Percentiles rank a stretch among this genome's conserved stretches.
Conservation (phyloP, 2,113 vertebrate species). For the Aviceda subcristata region DNA sequence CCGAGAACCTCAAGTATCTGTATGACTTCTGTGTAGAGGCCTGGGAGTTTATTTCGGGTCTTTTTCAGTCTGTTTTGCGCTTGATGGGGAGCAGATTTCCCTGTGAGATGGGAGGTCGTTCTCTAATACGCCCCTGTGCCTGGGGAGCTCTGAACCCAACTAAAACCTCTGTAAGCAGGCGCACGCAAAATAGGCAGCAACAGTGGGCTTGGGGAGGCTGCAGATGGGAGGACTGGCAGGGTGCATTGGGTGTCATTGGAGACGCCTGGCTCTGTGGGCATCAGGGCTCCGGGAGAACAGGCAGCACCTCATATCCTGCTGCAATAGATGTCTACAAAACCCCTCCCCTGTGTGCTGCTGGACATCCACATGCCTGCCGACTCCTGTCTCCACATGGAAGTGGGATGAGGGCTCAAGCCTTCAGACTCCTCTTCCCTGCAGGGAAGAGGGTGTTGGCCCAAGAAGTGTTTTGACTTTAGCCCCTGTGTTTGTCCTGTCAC, state of each 20-base stretch:
- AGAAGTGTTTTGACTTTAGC: not conserved
- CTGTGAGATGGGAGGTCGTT: not conserved
- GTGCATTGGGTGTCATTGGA: not conserved
- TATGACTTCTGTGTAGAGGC: not conserved
- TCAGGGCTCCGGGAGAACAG: accelerated
- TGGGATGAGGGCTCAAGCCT: not conserved
- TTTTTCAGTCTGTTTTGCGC: not conserved
- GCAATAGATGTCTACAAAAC: accelerated
- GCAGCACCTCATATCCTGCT: not conserved
- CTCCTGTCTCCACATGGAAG: not conserved
- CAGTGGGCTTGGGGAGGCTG: not conserved
- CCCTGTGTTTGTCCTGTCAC: not conserved
- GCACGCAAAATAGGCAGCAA: accelerated
- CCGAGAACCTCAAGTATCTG: not conserved
- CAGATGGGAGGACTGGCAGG: not conserved
- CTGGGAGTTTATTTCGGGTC: not conserved
- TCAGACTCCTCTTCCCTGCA: not conserved
- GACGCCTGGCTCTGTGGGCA: not conserved
- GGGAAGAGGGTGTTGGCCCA: not conserved
- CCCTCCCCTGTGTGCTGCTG: not conserved
- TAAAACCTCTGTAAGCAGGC: accelerated
- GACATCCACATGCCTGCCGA: accelerated
- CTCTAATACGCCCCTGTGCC: accelerated
- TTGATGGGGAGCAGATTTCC: not conserved
- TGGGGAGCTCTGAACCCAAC: not conserved